Conservation (phyloP, 2,888 invertebrate genomes). For the Labia minor region DNA sequence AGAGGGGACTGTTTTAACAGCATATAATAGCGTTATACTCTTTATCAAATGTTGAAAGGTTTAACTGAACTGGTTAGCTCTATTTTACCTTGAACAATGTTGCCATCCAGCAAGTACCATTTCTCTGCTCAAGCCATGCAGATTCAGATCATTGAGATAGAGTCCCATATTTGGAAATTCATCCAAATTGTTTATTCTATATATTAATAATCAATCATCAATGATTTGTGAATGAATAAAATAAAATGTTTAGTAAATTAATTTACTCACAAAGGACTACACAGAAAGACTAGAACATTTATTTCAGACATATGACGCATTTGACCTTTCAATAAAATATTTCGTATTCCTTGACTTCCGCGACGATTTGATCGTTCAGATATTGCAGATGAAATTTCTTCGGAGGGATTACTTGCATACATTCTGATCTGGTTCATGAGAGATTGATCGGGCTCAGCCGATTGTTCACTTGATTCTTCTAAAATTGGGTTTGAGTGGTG, state of each 20-base stretch:
- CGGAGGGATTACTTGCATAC: conserved; percentile 23
- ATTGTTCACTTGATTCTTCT: conserved; percentile 15
- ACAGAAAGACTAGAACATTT: conserved; percentile 70
- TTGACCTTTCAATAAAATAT: conserved; percentile 73
- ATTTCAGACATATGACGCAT: conserved; percentile 73
- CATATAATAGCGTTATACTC: too few species aligned
- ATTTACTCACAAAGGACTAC: conserved; percentile 71
- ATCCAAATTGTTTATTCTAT: conserved; percentile 68
- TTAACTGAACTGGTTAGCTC: too few species aligned
- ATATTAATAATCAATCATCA: conserved; percentile 27
- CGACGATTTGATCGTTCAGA: conserved; percentile 36
- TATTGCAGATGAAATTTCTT: conserved; percentile 25
- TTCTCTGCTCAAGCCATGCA: conserved; percentile 72
- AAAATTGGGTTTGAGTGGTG: background rate
- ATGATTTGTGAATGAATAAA: background rate
- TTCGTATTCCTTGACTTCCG: conserved; percentile 54
- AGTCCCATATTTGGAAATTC: conserved; percentile 70
- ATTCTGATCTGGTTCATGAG: conserved; percentile 29
- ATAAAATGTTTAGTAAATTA: too few species aligned
- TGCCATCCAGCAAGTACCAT: conserved; percentile 78
- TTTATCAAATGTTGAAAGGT: too few species aligned
- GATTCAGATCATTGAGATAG: conserved; percentile 71
- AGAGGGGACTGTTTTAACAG: too few species aligned
- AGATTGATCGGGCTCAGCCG: background rate
- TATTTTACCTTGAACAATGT: conserved; percentile 42